Evolutionary conservation across 2,113 vertebrate genomes (phyloP), one percentile per base, ranked within the genome.

Genomic region (Corythornis madagascariensis): DNA sequence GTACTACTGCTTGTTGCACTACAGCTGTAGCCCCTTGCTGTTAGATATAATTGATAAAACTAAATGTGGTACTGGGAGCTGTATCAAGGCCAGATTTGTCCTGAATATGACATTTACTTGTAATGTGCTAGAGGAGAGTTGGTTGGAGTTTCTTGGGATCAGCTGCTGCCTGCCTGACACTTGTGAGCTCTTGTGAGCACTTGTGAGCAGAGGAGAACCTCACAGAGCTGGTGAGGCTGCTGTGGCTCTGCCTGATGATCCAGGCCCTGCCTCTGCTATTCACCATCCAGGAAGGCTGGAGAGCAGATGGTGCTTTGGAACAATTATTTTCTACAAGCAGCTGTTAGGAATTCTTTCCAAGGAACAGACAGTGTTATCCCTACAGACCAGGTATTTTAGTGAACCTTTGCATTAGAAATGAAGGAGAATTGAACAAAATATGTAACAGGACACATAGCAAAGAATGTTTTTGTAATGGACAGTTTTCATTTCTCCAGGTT

Each of bases 401-500:
- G 48, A 50, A 57, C 70, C 21, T 60, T 69, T 22, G n/a, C 24
- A 3, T 48, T 79, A 73, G 64, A 59, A 87, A 40, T 1, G 4
- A 65, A 48, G 48, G 42, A 47, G 56, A 55, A n/a, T 16, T 57
- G 66, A 82, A 21, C 20, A 38, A 56, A 43, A 56, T 57, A 21
- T 25, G 24, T 53, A 24, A 45, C 0, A 1, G 1, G 75, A 56
- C 65, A 16, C 9, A 21, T 25, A 40, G 47, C 63, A 55, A 55
- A 45, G 61, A 31, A 40, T 24, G 2, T 7, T 29, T 75, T 53
- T 79, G 79, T 97, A 64, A 97, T 3, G 8, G 52, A 2, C 8
- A 4, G 63, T 2, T 92, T 59, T 87, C 6, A 95, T 88, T 60
- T 83, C 31, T 33, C 67, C 93, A 98, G 97, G 96, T 96, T 31